Conservation (phyloP, 2,797 vertebrate species). For the Pseudotriccus pelzelni region DNA sequence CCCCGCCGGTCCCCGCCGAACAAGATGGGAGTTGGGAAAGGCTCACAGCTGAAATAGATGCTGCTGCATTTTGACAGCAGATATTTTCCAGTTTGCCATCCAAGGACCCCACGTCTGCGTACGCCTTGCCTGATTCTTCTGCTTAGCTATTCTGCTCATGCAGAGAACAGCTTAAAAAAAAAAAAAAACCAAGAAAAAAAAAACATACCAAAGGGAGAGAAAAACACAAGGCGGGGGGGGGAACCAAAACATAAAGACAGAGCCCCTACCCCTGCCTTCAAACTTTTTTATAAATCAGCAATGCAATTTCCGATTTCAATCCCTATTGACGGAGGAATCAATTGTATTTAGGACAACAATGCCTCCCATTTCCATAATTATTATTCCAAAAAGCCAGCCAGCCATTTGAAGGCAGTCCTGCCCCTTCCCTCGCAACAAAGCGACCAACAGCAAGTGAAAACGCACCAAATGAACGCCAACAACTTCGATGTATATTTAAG, state of each 20-base stretch:
- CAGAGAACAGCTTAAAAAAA: constrained; percentile 29
- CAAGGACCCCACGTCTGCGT: constrained; percentile 48
- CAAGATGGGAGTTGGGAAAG: constrained; percentile 41
- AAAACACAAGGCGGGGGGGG: no score
- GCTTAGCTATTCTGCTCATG: constrained; percentile 64
- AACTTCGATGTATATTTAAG: constrained; percentile 17
- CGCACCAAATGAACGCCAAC: not conserved
- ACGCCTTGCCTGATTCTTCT: constrained; percentile 42
- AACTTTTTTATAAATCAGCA: constrained; percentile 51
- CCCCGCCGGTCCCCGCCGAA: not conserved
- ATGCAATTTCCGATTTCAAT: constrained; percentile 67
- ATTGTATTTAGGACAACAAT: constrained; percentile 57
- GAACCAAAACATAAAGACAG: not conserved
- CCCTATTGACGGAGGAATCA: constrained; percentile 56
- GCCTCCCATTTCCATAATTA: constrained; percentile 61
- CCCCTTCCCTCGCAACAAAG: constrained; percentile 41
- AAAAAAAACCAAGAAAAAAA: not conserved
- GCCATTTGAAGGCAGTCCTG: constrained; percentile 53
- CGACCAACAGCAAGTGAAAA: constrained; percentile 50
- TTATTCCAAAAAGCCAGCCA: constrained; percentile 68
- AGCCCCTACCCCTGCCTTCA: not conserved
- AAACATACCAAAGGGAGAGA: not conserved
- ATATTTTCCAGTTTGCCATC: constrained; percentile 59
- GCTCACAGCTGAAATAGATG: constrained; percentile 48
- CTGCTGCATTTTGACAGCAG: constrained; percentile 52